Evolutionary conservation across 2,888 invertebrate species (phyloP).

Genomic region (Trypoxylon attenuatum): DNA sequence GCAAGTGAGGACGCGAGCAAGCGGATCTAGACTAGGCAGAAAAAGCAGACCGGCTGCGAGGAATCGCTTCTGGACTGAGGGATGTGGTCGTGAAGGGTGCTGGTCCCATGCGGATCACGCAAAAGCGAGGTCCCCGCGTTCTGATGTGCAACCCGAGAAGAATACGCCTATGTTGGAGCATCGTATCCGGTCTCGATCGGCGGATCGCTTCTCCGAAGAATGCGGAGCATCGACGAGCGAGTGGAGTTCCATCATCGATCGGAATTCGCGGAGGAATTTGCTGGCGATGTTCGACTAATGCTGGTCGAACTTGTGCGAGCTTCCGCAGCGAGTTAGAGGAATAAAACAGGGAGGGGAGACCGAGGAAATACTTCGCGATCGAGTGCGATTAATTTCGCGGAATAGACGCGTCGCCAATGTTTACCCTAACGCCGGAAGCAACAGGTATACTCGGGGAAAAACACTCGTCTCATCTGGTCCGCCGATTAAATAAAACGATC

Average conservation of each 20-base stretch:
- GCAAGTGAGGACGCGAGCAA: too few species aligned
- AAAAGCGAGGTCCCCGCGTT: too few species aligned
- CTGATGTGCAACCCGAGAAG: neutral
- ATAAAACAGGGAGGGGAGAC: neutral
- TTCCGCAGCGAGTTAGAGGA: neutral
- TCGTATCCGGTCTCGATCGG: neutral
- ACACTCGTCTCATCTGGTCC: neutral
- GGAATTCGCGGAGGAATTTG: neutral
- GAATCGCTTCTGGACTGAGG: too few species aligned
- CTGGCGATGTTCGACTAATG: neutral
- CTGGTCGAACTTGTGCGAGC: neutral
- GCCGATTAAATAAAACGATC: neutral
- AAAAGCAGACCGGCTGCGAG: too few species aligned
- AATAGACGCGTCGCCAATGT: neutral
- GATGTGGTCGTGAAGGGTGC: too few species aligned
- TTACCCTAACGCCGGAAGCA: neutral
- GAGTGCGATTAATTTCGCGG: neutral
- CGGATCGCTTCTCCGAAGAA: constrained; percentile 7
- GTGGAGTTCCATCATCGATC: constrained; percentile 1
- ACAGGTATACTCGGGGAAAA: neutral
- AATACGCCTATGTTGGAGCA: neutral
- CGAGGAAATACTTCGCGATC: neutral
- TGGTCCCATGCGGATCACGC: too few species aligned
- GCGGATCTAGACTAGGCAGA: too few species aligned
- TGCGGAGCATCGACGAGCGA: neutral